Conservation (phyloP, 2,888 invertebrate species). For the Oligia fasciuncula region DNA sequence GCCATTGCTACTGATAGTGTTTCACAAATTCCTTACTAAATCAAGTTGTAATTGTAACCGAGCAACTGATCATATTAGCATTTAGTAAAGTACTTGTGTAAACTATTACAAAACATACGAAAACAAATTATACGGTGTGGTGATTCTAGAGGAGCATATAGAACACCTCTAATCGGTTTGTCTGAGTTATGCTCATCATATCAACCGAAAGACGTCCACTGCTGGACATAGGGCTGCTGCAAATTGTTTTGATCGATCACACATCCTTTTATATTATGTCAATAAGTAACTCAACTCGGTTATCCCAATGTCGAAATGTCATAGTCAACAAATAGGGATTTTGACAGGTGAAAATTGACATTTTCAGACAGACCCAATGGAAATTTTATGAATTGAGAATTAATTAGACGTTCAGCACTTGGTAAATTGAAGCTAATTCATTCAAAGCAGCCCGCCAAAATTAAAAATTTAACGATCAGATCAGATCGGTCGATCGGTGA, state of each 20-base stretch:
- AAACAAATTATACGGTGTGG: neutral
- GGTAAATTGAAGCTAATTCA: no score
- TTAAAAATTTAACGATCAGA: no score
- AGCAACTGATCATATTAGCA: conserved; percentile 6
- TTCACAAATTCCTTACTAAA: neutral
- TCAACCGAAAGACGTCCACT: neutral
- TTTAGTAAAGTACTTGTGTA: conserved; percentile 1
- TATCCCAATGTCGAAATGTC: neutral
- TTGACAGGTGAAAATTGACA: neutral
- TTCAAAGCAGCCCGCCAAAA: no score
- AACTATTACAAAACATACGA: conserved; percentile 19
- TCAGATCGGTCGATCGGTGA: no score
- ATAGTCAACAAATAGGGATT: neutral
- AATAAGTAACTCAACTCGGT: neutral
- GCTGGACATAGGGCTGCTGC: neutral
- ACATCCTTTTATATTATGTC: no score
- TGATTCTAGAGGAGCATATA: neutral
- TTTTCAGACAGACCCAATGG: neutral
- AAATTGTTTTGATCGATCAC: neutral
- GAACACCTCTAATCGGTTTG: neutral
- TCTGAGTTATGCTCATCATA: neutral
- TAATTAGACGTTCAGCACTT: no score
- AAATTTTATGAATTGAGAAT: no score
- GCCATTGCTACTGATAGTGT: no score
- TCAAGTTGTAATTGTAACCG: neutral